Evolutionary conservation across 2,113 vertebrate genomes (phyloP), one percentile per base, ranked within the genome.

Genomic region (Scartelaos histophorus): DNA sequence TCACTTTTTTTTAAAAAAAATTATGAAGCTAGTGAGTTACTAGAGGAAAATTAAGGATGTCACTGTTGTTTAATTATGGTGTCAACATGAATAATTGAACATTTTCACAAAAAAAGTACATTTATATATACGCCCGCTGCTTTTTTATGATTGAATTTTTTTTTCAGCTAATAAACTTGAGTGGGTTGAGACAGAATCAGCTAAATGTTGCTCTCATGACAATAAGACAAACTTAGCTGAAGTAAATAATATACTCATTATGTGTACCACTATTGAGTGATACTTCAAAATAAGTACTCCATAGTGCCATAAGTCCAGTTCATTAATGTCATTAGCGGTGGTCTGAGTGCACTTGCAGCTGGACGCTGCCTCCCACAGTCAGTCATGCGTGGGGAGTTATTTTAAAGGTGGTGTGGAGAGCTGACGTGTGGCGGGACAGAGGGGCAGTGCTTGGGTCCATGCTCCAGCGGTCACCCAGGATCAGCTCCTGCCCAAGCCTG

Each of bases 361-460:
- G n/a, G 73, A 81, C 64, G 80, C 82, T 29, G 19, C 82, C 87
- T 85, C 79, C 73, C 49, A 29, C 85, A 80, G 75, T 69, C 82
- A 61, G 71, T 62, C 87, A 85, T 80, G 87, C 80, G 5, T 83
- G 85, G 68, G 22, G 56, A 90, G 90, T 89, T 89, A 90, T 90
- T 91, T 89, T 88, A 90, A 86, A 88, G 85, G 82, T 85, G 79
- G 88, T 90, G 86, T 87, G 85, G 88, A 88, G 88, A 85, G 87
- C 82, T 82, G 89, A 90, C 87, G 86, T 90, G 90, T 85, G 90
- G 90, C 84, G 62, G 82, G 83, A 67, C 71, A 45, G 83, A 53
- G 35, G 83, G 79, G 75, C 82, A 82, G 80, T 47, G 60, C 81
- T 54, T 74, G 61, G 73, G 88, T 82, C 83, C 78, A 85, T 85